Evolutionary conservation across 2,113 vertebrate genomes (phyloP), one percentile per base, ranked within the genome.

Genomic region (Takifugu flavidus): DNA sequence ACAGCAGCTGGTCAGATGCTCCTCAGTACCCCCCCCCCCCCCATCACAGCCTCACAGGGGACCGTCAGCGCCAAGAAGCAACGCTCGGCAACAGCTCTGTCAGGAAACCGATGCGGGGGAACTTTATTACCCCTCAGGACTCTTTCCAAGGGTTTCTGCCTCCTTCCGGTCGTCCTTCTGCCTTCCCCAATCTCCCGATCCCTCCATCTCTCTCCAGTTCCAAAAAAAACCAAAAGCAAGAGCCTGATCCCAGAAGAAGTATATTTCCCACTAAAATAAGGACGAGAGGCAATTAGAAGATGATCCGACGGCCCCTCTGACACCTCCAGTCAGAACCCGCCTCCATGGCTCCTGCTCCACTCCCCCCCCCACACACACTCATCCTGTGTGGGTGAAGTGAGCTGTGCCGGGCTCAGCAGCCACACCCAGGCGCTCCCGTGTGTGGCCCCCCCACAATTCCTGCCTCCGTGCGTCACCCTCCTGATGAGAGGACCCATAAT

Each of bases 71-170:
- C 79, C 76, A 84, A 65, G 83, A 77, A 69, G 68, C 84, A 82
- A 79, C 78, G 71, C 72, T 75, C 63, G 66, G 79, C 86, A 85
- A 85, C 82, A 75, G 82, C 85, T 89, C 89, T 85, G 88, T 90
- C 89, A 89, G 88, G 82, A 79, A 80, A 86, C 86, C 89, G 85
- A 91, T 90, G 82, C 86, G 74, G 83, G 80, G 86, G 79, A 88
- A 89, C 84, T 89, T 86, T 82, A 82, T 85, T 89, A 83, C 80
- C 85, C 84, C 85, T 83, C 78, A 87, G 82, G 87, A 84, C 85
- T 74, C 75, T 84, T 82, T 84, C 86, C 83, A 89, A 87, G 86
- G 78, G 84, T 79, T 77, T 80, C 80, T 86, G 83, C 83, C 82
- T 88, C 80, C 81, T 82, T 86, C 83, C 88, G 84, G 82, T 62